phyloP scores from a whole-genome alignment of 2,113 vertebrate species.

The Centrocercus urophasianus region DNA sequence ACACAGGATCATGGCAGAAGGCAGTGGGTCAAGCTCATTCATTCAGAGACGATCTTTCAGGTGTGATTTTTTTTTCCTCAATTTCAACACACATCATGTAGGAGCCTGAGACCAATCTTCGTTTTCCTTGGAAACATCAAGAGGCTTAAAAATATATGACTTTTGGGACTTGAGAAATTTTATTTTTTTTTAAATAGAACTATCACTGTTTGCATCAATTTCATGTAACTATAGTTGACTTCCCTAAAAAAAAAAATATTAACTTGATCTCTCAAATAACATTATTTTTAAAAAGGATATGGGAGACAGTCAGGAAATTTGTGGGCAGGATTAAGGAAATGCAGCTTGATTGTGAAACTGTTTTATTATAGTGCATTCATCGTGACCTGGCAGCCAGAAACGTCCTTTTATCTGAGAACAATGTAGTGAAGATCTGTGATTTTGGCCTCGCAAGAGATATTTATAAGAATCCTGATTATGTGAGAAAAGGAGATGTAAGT shows the following conservation, averaged over 20 bases:
- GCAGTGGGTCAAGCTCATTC: slow-evolving; percentile 34
- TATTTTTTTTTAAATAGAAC: neutral
- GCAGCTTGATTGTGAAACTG: slow-evolving; percentile 52
- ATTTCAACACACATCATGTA: neutral
- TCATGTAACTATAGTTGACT: neutral
- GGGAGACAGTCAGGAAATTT: slow-evolving; percentile 53
- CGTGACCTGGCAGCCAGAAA: slow-evolving; percentile 94
- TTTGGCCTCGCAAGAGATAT: slow-evolving; percentile 94
- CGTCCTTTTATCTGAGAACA: slow-evolving; percentile 93
- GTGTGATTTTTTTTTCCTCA: neutral
- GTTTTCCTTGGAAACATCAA: neutral
- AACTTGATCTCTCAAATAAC: neutral
- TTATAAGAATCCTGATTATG: slow-evolving; percentile 95
- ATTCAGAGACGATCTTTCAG: slow-evolving; percentile 20
- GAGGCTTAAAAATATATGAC: neutral
- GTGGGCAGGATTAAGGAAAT: slow-evolving; percentile 65
- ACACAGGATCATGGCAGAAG: slow-evolving; percentile 59
- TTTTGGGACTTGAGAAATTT: neutral
- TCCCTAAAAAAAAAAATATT: neutral
- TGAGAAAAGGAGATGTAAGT: slow-evolving; percentile 97
- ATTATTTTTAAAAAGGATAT: slow-evolving; percentile 8
- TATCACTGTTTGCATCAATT: neutral
- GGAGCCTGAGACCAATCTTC: neutral
- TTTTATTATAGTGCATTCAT: slow-evolving; percentile 91
- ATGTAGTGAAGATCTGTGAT: slow-evolving; percentile 97